Base-by-base conservation (phyloP, 1,140 invertebrate genomes). In the Aleiodes sp. region DNA sequence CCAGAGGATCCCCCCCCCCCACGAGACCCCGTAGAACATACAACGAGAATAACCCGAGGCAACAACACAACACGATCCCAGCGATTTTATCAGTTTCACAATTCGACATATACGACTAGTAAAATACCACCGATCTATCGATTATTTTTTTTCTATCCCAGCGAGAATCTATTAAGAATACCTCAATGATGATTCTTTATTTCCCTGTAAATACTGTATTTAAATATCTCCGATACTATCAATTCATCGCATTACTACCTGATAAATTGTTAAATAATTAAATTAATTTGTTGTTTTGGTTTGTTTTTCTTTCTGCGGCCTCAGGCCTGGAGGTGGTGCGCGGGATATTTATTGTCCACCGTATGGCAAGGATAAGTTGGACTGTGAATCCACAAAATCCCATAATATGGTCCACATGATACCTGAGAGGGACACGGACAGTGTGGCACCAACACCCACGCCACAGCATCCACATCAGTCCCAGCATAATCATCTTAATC, bases 401-500 rank as follows among this genome's bases (percentile, higher is more conserved):
- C 84, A 86, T 76, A 87, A 86, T 69, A 84, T 85, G 33, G 86
- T 89, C 4, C 87, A 86, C 60, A 89, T 89, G 83, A 88, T 89
- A 14, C 86, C 87, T 0, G 90, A 90, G 70, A 87, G 89, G 70
- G 88, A 89, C 70, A 88, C 85, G n/a, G 86, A 87, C 61, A 88
- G 84, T 74, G 79, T 86, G 46, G 78, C 78, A 6, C 78, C 80
- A 14, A 86, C 82, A 28, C 82, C 84, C 24, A 85, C 77, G 41
- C 84, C 73, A 82, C 77, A 88, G 85, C 80, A 84, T 86, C 67
- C 84, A 81, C 70, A 83, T 79, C 76, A 80, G 52, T 78, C 76
- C 14, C 81, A 71, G 72, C 84, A 75, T 80, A 89, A 91, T 77
- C 90, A 91, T 79, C 84, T 91, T 31, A 90, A 88, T 74, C 86